These are phyloP conservation scores for Oscheius onirici DNA, from an alignment of 2,888 invertebrate species.

Conservation along the genomic window DNA sequence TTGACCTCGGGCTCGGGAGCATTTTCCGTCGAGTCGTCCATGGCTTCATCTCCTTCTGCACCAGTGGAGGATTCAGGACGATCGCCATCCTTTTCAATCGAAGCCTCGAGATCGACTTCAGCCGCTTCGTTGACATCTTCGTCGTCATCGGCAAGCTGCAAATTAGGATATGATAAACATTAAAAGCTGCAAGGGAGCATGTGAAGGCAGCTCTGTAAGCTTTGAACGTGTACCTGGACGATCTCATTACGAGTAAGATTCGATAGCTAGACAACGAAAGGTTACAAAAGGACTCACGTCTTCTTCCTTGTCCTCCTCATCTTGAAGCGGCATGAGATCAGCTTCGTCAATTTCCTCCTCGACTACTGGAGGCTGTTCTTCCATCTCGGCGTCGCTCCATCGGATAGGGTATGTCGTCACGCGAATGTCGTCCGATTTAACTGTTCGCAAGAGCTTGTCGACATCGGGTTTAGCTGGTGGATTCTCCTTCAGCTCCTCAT, in stretches of 20 bases:
- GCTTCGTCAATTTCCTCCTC: constrained; percentile 48
- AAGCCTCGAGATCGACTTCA: constrained; percentile 45
- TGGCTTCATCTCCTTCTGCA: not conserved
- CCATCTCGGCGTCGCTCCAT: constrained; percentile 72
- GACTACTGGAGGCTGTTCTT: constrained; percentile 37
- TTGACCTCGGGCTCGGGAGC: not conserved
- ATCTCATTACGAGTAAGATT: too few species aligned
- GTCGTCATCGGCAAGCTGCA: constrained; percentile 44
- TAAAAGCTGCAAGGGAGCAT: too few species aligned
- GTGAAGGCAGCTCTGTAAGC: too few species aligned
- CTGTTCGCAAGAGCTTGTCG: constrained; percentile 78
- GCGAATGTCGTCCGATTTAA: constrained; percentile 73
- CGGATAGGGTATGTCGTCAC: constrained; percentile 75
- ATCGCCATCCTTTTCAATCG: constrained; percentile 2
- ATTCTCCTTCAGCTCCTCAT: constrained; percentile 90
- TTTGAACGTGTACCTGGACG: too few species aligned
- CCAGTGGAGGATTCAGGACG: not conserved
- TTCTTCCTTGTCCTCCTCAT: constrained; percentile 43
- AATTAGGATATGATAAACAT: too few species aligned
- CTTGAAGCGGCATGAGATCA: constrained; percentile 52
- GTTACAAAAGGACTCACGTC: constrained; percentile 5
- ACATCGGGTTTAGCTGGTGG: constrained; percentile 91
- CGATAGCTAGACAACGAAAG: not conserved
- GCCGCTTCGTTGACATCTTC: constrained; percentile 37
- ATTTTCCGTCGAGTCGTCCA: constrained; percentile 21